phyloP scores from a whole-genome alignment of 2,797 vertebrate species.

The Ctenopoma multispine region DNA sequence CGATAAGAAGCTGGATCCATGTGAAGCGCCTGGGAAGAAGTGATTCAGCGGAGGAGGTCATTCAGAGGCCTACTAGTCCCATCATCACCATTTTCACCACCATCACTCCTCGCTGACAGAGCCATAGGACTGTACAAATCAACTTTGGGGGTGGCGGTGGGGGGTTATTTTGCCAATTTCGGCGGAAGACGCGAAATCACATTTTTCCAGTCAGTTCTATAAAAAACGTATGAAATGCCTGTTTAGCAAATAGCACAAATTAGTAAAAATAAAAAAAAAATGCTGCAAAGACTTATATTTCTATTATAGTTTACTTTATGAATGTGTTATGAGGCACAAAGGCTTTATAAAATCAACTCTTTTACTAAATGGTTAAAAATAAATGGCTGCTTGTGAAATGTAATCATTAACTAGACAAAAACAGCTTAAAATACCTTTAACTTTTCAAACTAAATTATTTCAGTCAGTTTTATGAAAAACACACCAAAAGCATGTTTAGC shows the following conservation, averaged over 20 bases:
- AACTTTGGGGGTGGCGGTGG: background rate
- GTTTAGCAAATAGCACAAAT: background rate
- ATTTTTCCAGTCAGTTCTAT: no score
- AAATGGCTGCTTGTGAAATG: background rate
- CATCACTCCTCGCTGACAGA: slow-evolving; percentile 24
- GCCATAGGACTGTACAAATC: slow-evolving; percentile 2
- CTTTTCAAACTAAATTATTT: no score
- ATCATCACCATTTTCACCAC: slow-evolving; percentile 40
- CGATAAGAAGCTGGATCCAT: slow-evolving; percentile 71
- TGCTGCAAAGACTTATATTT: no score
- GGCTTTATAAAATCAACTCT: background rate
- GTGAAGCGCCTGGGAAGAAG: slow-evolving; percentile 50
- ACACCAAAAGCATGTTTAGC: background rate
- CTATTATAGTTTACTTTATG: background rate
- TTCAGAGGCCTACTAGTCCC: slow-evolving; percentile 34
- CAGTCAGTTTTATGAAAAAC: no score
- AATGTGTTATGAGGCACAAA: background rate
- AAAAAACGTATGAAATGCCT: no score
- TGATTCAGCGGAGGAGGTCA: slow-evolving; percentile 66
- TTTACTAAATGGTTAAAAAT: background rate
- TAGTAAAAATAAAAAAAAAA: no score
- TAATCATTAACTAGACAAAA: background rate
- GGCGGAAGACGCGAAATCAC: background rate
- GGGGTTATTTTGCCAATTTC: background rate
- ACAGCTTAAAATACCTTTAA: background rate